A percentile compares a stretch with the other conserved stretches of the same genome.
Conservation (phyloP, 2,113 vertebrate genomes). For the Pseudopipra pipra region DNA sequence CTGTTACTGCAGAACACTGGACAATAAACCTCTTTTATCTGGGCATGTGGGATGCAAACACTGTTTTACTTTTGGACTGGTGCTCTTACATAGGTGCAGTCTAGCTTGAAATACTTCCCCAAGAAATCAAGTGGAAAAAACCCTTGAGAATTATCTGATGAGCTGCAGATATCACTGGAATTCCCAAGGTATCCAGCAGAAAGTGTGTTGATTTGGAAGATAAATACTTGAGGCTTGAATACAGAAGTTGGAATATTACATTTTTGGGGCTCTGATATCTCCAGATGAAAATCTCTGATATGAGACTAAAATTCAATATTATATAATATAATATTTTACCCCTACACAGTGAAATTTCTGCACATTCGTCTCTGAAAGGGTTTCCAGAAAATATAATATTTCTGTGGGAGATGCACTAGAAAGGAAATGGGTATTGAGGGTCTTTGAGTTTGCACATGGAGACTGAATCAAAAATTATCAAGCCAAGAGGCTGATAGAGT, state of each 20-base stretch:
- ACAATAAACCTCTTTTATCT: background rate
- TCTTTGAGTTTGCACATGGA: background rate
- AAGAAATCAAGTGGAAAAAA: background rate
- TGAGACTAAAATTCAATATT: conserved; percentile 26
- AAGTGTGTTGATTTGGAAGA: conserved; percentile 20
- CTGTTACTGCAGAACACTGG: background rate
- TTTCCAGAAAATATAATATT: background rate
- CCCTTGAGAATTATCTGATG: background rate
- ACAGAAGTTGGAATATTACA: conserved; percentile 12
- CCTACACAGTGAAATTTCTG: conserved; percentile 19
- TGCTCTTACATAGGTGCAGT: background rate
- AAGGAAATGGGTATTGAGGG: background rate
- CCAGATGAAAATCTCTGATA: conserved; percentile 11
- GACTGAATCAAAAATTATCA: background rate
- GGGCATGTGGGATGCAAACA: background rate
- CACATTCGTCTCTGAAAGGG: background rate
- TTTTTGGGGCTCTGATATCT: conserved; percentile 24
- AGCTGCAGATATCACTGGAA: background rate
- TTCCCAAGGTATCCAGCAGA: background rate
- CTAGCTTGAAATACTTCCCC: background rate
- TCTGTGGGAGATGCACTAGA: background rate
- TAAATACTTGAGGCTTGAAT: conserved; percentile 19
- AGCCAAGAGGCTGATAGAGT: background rate
- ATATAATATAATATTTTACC: background rate
- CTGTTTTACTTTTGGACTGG: background rate